These are phyloP conservation scores for Griposia aprilina DNA, from an alignment of 2,888 invertebrate species.

Conservation along the genomic window DNA sequence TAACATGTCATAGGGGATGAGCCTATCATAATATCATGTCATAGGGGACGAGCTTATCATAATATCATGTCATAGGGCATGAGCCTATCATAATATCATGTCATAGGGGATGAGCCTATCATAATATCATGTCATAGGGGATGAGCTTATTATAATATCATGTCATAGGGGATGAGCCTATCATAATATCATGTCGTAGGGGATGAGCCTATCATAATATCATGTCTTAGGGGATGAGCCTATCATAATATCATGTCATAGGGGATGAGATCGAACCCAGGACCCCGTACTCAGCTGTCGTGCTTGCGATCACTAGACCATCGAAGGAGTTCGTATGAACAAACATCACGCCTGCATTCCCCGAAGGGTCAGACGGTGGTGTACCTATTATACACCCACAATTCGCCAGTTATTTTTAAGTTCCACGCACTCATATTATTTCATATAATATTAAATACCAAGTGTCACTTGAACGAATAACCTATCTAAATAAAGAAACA, in stretches of 20 bases:
- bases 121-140: background rate
- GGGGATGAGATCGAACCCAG: background rate
- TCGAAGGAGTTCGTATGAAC: background rate
- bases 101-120: background rate
- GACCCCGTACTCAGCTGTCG: background rate
- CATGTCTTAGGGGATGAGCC: background rate
- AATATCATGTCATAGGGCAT: too few relatives aligned
- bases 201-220: background rate
- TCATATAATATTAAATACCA: background rate
- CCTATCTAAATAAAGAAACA: slow-evolving; percentile 18
- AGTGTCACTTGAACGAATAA: background rate
- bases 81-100: background rate
- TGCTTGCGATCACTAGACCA: background rate
- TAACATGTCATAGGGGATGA: too few relatives aligned
- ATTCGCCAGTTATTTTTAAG: too few relatives aligned
- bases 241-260: background rate
- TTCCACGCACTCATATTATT: background rate
- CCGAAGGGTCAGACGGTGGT: too few relatives aligned
- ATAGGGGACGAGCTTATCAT: background rate
- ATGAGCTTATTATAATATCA: background rate
- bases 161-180: background rate
- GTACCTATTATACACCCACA: too few relatives aligned
- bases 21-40: background rate
- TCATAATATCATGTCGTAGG: background rate
- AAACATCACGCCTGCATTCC: too few relatives aligned